phyloP scores from a whole-genome alignment of 2,113 vertebrate genomes.

The Zapus hudsonius region DNA sequence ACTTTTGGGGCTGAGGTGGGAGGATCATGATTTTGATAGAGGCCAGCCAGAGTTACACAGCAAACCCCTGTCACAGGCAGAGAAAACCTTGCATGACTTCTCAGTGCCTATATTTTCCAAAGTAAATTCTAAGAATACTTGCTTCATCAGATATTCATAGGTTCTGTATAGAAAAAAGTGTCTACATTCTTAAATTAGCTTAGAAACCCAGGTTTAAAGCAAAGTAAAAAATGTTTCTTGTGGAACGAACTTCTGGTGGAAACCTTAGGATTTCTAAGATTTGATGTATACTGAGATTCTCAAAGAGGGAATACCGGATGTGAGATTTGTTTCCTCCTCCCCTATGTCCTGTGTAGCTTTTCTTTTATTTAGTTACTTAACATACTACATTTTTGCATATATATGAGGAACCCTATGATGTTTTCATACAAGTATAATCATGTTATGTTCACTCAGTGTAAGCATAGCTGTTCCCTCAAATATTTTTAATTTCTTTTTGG shows the following conservation, averaged over 20 bases:
- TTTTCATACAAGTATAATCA: too few relatives aligned
- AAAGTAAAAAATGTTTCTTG: neutral
- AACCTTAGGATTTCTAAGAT: neutral
- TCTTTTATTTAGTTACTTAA: neutral
- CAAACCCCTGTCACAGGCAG: too few relatives aligned
- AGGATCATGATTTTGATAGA: too few relatives aligned
- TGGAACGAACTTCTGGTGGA: neutral
- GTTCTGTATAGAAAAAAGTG: neutral
- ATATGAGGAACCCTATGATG: too few relatives aligned
- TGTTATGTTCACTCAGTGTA: too few relatives aligned
- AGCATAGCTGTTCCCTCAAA: too few relatives aligned
- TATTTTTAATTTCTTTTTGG: too few relatives aligned
- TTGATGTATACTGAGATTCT: neutral
- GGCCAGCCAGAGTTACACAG: too few relatives aligned
- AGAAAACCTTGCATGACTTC: neutral
- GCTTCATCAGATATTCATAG: neutral
- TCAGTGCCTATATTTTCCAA: neutral
- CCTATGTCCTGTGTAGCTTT: neutral
- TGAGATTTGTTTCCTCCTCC: neutral
- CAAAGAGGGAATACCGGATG: neutral
- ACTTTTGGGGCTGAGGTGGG: too few relatives aligned
- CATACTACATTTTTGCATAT: too few relatives aligned
- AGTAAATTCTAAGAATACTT: neutral
- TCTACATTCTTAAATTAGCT: neutral
- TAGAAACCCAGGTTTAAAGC: neutral